Evolutionary conservation across 2,113 vertebrate species (phyloP).

Genomic region (Oncorhynchus clarkii): DNA sequence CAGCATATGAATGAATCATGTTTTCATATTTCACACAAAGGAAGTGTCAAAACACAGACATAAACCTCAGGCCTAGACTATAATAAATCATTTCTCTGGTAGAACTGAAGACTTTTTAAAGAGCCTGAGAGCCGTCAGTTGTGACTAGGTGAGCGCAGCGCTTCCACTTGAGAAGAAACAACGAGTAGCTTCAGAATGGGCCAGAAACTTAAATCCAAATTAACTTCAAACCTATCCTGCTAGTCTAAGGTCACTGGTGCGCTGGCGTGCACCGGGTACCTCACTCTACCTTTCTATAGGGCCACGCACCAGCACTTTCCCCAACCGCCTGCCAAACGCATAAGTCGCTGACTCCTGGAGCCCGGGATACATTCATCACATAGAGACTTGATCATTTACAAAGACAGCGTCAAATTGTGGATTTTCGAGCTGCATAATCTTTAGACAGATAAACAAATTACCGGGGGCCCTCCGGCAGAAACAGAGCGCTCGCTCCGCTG

Average conservation of each 20-base stretch:
- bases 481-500: slow-evolving; percentile 79
- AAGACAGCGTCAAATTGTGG: slow-evolving; percentile 91
- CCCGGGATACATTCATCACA: slow-evolving; percentile 88
- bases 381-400: slow-evolving; percentile 87
- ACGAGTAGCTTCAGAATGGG: slow-evolving; percentile 57
- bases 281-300: slow-evolving; percentile 52
- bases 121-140: slow-evolving; percentile 19
- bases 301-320: slow-evolving; percentile 75
- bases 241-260: slow-evolving; percentile 73
- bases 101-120: slow-evolving; percentile 75
- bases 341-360: slow-evolving; percentile 38
- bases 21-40: slow-evolving; percentile 52
- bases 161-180: slow-evolving; percentile 53
- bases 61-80: slow-evolving; percentile 50
- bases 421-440: slow-evolving; percentile 92
- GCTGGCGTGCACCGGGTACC: slow-evolving; percentile 48
- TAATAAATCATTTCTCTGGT: slow-evolving; percentile 70
- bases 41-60: slow-evolving; percentile 25
- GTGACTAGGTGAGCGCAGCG: slow-evolving; percentile 45
- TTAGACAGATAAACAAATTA: slow-evolving; percentile 98
- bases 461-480: slow-evolving; percentile 75
- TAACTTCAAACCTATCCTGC: slow-evolving; percentile 81
- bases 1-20: slow-evolving; percentile 40
- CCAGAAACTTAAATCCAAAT: slow-evolving; percentile 81
- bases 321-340: slow-evolving; percentile 54